phyloP scores from a whole-genome alignment of 2,113 vertebrate genomes.

The Zosterops borbonicus region DNA sequence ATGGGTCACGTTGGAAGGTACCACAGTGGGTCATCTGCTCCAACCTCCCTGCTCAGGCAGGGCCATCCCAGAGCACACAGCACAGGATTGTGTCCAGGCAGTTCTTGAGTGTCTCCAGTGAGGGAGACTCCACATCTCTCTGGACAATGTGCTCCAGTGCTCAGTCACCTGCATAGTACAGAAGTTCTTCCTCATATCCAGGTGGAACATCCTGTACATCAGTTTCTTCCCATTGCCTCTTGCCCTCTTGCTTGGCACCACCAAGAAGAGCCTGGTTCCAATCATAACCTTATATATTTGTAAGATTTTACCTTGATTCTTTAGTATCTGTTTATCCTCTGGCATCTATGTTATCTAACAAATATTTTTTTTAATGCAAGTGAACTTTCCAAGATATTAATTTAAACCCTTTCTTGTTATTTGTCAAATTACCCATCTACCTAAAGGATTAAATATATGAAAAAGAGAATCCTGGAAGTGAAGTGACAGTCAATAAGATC shows the following conservation, averaged over 20 bases:
- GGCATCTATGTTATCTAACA: neutral
- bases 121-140: neutral
- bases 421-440: neutral
- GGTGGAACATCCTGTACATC: neutral
- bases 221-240: neutral
- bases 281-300: neutral
- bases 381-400: neutral
- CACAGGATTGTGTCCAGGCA: accelerated
- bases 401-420: neutral
- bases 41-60: neutral
- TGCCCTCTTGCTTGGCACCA: neutral
- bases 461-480: neutral
- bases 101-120: neutral
- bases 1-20: neutral
- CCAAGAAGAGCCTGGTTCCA: neutral
- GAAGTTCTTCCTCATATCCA: neutral
- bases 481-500: neutral
- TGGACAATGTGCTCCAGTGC: neutral
- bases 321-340: neutral
- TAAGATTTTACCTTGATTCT: neutral
- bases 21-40: neutral
- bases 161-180: neutral
- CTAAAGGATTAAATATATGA: neutral
- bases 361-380: neutral
- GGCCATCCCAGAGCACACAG: neutral